Percentiles rank a stretch among this genome's conserved stretches.
Conservation (phyloP, 2,888 invertebrate genomes). For the Anaspis maculata region DNA sequence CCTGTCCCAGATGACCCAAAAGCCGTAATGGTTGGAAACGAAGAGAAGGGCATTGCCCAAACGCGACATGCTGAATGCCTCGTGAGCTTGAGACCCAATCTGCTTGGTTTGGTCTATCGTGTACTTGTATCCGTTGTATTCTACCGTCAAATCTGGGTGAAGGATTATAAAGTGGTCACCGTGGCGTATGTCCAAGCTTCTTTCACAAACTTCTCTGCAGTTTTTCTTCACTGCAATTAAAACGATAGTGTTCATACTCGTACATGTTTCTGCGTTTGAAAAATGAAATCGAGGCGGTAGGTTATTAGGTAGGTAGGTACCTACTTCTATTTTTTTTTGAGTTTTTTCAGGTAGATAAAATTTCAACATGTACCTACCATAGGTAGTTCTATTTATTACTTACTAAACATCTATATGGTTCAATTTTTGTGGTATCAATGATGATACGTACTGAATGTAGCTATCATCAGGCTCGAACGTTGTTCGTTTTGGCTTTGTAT, state of each 20-base stretch:
- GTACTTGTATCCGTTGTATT: slow-evolving; percentile 59
- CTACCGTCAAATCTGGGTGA: slow-evolving; percentile 56
- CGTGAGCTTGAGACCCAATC: slow-evolving; percentile 52
- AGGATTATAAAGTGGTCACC: slow-evolving; percentile 51
- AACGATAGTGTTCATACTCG: slow-evolving; percentile 1
- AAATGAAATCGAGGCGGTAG: neutral
- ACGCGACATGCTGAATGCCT: slow-evolving; percentile 59
- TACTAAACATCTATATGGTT: no score
- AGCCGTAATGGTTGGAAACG: slow-evolving; percentile 61
- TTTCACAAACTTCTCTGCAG: slow-evolving; percentile 52
- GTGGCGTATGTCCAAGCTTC: slow-evolving; percentile 55
- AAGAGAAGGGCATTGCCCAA: slow-evolving; percentile 64
- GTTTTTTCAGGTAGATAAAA: no score
- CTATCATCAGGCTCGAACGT: no score
- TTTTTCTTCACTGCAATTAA: slow-evolving; percentile 51
- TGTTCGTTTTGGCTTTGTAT: no score
- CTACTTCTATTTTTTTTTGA: slow-evolving; percentile 39
- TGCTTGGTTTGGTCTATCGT: slow-evolving; percentile 51
- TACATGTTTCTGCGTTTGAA: neutral
- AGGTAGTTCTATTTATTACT: no score
- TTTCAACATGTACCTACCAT: no score
- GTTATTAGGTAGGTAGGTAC: no score
- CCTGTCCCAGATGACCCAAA: slow-evolving; percentile 63
- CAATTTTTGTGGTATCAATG: no score
- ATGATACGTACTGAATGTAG: no score